These are phyloP conservation scores for Heliconius nattereri DNA, from an alignment of 1,140 invertebrate species.

Conservation along the genomic window DNA sequence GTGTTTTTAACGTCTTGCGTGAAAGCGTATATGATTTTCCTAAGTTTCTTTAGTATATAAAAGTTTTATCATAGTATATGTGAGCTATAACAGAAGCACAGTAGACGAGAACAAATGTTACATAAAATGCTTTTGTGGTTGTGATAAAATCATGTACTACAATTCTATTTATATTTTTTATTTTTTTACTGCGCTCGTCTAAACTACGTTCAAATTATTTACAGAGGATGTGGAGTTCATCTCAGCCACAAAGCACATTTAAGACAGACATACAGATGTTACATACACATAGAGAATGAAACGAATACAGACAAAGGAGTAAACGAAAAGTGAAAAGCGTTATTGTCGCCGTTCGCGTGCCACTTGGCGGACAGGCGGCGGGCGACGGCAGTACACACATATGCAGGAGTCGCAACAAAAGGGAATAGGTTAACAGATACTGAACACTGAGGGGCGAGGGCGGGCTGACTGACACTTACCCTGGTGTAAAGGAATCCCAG, in stretches of 20 bases:
- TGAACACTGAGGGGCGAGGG: slow-evolving; percentile 82
- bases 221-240: slow-evolving; percentile 53
- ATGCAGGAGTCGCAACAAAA: slow-evolving; percentile 78
- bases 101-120: slow-evolving; percentile 82
- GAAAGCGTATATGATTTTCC: slow-evolving; percentile 82
- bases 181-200: slow-evolving; percentile 34
- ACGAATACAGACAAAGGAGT: slow-evolving; percentile 81
- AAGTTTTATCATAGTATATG: slow-evolving; percentile 71
- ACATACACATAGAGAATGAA: slow-evolving; percentile 83
- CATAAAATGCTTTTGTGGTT: slow-evolving; percentile 69
- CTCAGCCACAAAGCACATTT: slow-evolving; percentile 78
- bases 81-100: slow-evolving; percentile 80
- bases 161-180: slow-evolving; percentile 6
- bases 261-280: slow-evolving; percentile 83
- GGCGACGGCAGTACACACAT: slow-evolving; percentile 78
- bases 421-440: slow-evolving; percentile 81
- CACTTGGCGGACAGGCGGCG: slow-evolving; percentile 60
- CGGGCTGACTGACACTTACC: slow-evolving; percentile 92
- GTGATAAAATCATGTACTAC: slow-evolving; percentile 52
- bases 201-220: slow-evolving; percentile 39
- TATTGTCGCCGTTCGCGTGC: slow-evolving; percentile 68
- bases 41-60: slow-evolving; percentile 74
- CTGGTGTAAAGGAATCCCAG: slow-evolving; percentile 98
- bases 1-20: slow-evolving; percentile 78
- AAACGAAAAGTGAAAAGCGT: slow-evolving; percentile 77